Percentiles rank a stretch among this genome's conserved stretches.
These are phyloP conservation scores for Vulpes vulpes DNA, from an alignment of 2,113 vertebrate species.

Conservation along the genomic window DNA sequence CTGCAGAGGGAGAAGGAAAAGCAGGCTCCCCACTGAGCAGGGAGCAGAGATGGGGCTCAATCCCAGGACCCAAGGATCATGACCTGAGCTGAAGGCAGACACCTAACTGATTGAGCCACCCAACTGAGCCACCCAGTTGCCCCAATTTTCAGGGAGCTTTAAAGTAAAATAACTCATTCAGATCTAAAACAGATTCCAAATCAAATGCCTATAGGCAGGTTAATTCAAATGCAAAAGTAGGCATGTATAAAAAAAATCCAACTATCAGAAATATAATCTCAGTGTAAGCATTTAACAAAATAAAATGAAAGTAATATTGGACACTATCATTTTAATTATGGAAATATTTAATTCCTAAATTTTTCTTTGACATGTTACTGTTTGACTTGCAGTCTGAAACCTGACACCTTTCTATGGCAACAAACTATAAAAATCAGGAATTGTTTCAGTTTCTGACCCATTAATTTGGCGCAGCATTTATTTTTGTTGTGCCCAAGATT, in stretches of 20 bases:
- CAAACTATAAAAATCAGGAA: background rate
- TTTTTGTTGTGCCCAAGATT: background rate
- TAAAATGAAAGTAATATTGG: background rate
- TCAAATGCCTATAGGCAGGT: background rate
- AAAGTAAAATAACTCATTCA: conserved; percentile 31
- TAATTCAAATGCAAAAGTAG: background rate
- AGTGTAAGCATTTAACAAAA: background rate
- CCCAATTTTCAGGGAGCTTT: background rate
- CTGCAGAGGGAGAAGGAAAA: too few relatives aligned
- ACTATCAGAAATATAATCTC: background rate
- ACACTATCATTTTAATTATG: background rate
- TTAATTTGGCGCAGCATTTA: background rate
- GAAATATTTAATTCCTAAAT: background rate
- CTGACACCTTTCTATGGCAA: background rate
- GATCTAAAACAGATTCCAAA: background rate
- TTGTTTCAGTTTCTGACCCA: background rate
- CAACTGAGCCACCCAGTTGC: too few relatives aligned
- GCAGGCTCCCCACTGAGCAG: too few relatives aligned
- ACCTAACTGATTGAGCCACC: too few relatives aligned
- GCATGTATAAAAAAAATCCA: background rate
- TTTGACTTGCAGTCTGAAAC: background rate
- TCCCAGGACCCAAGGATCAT: too few relatives aligned
- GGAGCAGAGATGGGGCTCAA: too few relatives aligned
- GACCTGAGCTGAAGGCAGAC: too few relatives aligned
- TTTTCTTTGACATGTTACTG: background rate